Evolutionary conservation across 2,797 vertebrate genomes (phyloP).

Genomic region (Cryptoprocta ferox): DNA sequence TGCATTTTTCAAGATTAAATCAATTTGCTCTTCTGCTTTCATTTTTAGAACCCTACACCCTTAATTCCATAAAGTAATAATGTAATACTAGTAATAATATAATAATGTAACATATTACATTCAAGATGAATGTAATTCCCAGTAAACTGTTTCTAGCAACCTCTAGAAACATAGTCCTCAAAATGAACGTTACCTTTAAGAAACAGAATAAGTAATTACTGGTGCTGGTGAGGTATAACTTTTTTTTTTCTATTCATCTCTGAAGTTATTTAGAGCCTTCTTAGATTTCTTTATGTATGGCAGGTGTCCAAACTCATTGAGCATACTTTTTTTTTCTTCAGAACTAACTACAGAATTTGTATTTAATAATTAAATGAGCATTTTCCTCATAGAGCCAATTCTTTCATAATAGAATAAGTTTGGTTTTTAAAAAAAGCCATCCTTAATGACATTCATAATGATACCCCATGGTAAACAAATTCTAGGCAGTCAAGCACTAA

Average conservation of each 20-base stretch:
- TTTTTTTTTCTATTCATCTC: neutral
- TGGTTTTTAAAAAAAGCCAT: neutral
- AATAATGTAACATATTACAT: slow-evolving; percentile 17
- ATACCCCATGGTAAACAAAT: slow-evolving; percentile 45
- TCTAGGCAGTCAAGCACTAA: slow-evolving; percentile 15
- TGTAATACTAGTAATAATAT: slow-evolving; percentile 29
- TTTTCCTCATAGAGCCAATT: neutral
- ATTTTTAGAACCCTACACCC: neutral
- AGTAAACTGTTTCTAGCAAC: slow-evolving; percentile 42
- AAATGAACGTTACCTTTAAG: slow-evolving; percentile 2
- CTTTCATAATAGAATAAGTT: slow-evolving; percentile 49
- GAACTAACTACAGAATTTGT: neutral
- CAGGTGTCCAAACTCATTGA: neutral
- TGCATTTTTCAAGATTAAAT: slow-evolving; percentile 52
- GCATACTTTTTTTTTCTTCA: neutral
- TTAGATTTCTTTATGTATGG: neutral
- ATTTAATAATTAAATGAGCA: slow-evolving; percentile 71
- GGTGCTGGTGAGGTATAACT: neutral
- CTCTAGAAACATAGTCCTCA: neutral
- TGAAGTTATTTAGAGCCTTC: neutral
- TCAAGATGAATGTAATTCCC: slow-evolving; percentile 28
- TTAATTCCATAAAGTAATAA: neutral
- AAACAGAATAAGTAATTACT: slow-evolving; percentile 18
- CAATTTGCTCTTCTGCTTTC: slow-evolving; percentile 36
- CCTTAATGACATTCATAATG: neutral